These are phyloP conservation scores for Sebastes kiyomatsui DNA, from an alignment of 2,797 vertebrate genomes.

Conservation along the genomic window DNA sequence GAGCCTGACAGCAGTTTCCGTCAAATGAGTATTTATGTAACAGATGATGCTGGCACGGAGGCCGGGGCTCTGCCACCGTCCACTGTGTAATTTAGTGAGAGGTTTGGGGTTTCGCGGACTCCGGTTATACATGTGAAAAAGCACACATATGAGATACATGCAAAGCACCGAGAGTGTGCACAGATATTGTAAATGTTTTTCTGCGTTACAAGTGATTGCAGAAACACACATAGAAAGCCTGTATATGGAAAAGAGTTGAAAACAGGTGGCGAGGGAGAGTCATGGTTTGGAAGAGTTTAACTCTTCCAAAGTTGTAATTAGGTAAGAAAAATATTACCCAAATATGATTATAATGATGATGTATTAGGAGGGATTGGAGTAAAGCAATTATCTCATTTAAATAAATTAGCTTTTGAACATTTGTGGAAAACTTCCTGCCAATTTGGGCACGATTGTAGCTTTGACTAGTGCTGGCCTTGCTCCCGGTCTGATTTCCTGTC, in stretches of 20 bases:
- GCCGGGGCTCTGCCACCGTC: slow-evolving; percentile 43
- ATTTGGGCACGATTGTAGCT: background rate
- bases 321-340: slow-evolving; percentile 34
- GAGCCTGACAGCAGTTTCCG: slow-evolving; percentile 64
- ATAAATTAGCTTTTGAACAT: slow-evolving; percentile 32
- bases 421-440: slow-evolving; percentile 29
- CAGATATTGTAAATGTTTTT: background rate
- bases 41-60: slow-evolving; percentile 44
- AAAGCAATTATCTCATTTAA: slow-evolving; percentile 45
- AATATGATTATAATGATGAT: slow-evolving; percentile 66
- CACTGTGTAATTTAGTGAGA: slow-evolving; percentile 60
- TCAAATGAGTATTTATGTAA: slow-evolving; percentile 70
- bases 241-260: slow-evolving; percentile 29
- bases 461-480: background rate
- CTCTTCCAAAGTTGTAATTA: slow-evolving; percentile 55
- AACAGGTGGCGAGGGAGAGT: slow-evolving; percentile 35
- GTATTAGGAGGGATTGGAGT: slow-evolving; percentile 46
- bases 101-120: slow-evolving; percentile 15
- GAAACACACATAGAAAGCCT: background rate
- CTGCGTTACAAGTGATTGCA: background rate
- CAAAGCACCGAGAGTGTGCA: background rate
- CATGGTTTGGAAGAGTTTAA: slow-evolving; percentile 45
- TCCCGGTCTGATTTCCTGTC: slow-evolving; percentile 12
- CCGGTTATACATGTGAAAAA: slow-evolving; percentile 19
- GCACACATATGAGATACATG: background rate